Base-by-base conservation (phyloP, 2,797 vertebrate genomes). In the Tamandua tetradactyla region DNA sequence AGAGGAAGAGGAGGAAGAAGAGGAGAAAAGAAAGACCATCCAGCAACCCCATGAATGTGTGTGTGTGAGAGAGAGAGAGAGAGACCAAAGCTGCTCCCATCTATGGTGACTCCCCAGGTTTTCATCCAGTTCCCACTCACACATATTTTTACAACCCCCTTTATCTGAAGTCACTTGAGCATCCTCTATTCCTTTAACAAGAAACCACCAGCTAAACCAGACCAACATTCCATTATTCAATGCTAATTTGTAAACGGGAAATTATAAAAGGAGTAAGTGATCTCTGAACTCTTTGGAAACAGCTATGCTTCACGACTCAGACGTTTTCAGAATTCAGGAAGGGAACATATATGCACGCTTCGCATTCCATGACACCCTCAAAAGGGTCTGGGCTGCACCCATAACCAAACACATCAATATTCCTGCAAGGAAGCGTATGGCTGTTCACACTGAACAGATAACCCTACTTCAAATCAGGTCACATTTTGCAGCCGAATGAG, bases 291-390 rank as follows among this genome's bases (percentile, higher is more conserved):
- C 35, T n/a, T 75, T 3, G 20, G 64, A 12, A 42, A 9, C 18
- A 14, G 9, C 9, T 7, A 1, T 17, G 8, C 25, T 57, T 66
- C 15, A 5, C 9, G 69, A 47, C 2, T 27, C 13, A 80, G 17
- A 76, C 3, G 1, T 71, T n/a, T 27, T 17, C n/a, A 7, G 2
- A 14, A 44, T 15, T 7, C 15, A 18, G 20, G 5, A 35, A 83
- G 79, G 11, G 27, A 64, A 52, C 12, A 2, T 4, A 1, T 2
- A 30, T 5, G 1, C 8, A 8, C 8, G 42, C 32, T 22, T 11
- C 13, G 6, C 1, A 0, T n/a, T 2, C 5, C 7, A 5, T 52
- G 35, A 5, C 9, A 23, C 22, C n/a, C 7, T 35, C 7, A 1
- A 22, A 18, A 14, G 68, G 2, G 42, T 4, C 44, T 23, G 25